phyloP scores from a whole-genome alignment of 2,113 vertebrate species.

The Labeo catla region DNA sequence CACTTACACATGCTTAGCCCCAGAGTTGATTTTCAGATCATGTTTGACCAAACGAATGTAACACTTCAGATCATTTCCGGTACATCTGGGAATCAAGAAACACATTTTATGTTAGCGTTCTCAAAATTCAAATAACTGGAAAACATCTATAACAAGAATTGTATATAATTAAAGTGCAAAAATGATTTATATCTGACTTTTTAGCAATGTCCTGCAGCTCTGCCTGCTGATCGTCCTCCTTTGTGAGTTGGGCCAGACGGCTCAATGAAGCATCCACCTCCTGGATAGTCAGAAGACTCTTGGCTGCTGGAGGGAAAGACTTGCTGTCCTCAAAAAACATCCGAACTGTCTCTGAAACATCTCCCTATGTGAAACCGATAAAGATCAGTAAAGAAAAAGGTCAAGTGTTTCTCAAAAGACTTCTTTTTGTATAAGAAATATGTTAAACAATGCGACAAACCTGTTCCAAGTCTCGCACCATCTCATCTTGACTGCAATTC shows the following conservation, averaged over 20 bases:
- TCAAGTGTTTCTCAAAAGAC: not conserved
- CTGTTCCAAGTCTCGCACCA: conserved; percentile 95
- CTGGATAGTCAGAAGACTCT: conserved; percentile 93
- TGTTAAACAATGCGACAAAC: conserved; percentile 70
- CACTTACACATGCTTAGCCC: conserved; percentile 97
- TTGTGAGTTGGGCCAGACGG: conserved; percentile 89
- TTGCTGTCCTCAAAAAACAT: conserved; percentile 94
- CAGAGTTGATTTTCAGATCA: conserved; percentile 96
- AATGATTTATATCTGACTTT: conserved; percentile 73
- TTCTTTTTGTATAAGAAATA: not conserved
- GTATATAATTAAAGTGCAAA: not conserved
- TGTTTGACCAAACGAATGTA: conserved; percentile 95
- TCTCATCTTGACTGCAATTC: conserved; percentile 90
- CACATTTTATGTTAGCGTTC: not conserved
- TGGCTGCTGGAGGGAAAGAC: conserved; percentile 87
- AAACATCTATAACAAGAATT: not conserved
- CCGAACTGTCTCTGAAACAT: conserved; percentile 93
- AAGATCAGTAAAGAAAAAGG: not conserved
- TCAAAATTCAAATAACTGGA: not conserved
- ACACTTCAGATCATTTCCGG: conserved; percentile 94
- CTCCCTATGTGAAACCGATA: conserved; percentile 79
- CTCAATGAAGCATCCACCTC: conserved; percentile 90
- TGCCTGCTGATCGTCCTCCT: conserved; percentile 94
- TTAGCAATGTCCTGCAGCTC: conserved; percentile 86
- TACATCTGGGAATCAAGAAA: conserved; percentile 80